phyloP scores from a whole-genome alignment of 2,113 vertebrate genomes.

The Sakesphorus luctuosus region DNA sequence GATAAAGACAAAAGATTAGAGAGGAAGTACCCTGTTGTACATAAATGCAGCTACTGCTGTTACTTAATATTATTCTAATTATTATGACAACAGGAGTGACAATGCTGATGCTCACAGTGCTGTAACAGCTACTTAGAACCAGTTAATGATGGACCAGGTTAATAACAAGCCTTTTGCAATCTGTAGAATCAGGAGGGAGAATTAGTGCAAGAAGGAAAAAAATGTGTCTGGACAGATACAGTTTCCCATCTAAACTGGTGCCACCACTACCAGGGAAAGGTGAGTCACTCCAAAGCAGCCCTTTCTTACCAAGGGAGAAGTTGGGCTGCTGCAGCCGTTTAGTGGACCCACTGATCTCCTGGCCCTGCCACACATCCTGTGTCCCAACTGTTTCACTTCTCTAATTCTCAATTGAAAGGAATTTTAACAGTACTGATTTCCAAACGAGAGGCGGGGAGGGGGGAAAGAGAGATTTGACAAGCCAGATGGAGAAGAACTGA shows the following conservation, averaged over 20 bases:
- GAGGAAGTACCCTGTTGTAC: neutral
- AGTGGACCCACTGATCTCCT: neutral
- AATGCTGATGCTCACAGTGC: neutral
- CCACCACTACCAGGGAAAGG: constrained; percentile 3
- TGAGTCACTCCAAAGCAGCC: neutral
- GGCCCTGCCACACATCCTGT: neutral
- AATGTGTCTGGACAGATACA: neutral
- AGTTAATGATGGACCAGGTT: neutral
- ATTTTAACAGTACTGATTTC: constrained; percentile 18
- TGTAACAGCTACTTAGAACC: neutral
- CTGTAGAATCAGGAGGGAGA: neutral
- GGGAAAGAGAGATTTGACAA: constrained; percentile 15
- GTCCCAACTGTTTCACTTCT: constrained; percentile 19
- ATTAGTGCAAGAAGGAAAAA: neutral
- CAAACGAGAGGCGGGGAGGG: neutral
- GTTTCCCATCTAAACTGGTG: neutral
- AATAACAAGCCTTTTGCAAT: neutral
- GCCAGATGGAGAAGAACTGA: constrained; percentile 78
- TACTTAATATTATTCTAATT: neutral
- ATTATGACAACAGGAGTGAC: neutral
- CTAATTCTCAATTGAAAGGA: neutral
- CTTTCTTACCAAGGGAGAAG: constrained; percentile 20
- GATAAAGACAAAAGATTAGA: neutral
- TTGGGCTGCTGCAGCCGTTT: neutral
- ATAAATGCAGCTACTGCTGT: neutral